Conservation (phyloP, 2,888 invertebrate species). For the Lithophane ornitopus region DNA sequence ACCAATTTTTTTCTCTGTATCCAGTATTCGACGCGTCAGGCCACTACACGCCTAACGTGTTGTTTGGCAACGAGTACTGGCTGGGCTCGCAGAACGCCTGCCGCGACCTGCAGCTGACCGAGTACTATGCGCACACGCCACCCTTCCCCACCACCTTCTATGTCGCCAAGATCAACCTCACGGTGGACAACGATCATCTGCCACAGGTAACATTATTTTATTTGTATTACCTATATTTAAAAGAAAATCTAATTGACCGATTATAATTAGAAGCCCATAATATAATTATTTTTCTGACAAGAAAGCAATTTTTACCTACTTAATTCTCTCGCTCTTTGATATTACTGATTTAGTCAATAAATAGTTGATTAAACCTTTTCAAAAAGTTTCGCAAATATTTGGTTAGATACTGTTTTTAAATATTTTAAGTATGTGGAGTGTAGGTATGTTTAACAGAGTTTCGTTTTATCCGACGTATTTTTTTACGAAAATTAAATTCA, state of each 20-base stretch:
- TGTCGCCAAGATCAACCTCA: slow-evolving; percentile 91
- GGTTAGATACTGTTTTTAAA: neutral
- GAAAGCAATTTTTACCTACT: neutral
- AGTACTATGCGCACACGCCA: slow-evolving; percentile 89
- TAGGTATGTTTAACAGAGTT: neutral
- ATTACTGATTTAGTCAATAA: too few species aligned
- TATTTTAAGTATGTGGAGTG: neutral
- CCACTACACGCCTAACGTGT: slow-evolving; percentile 93
- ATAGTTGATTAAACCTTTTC: neutral
- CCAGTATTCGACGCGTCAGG: slow-evolving; percentile 95
- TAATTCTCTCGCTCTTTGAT: neutral
- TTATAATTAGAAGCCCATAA: neutral
- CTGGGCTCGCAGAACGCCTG: slow-evolving; percentile 94
- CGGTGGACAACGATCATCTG: slow-evolving; percentile 88
- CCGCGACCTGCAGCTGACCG: slow-evolving; percentile 90
- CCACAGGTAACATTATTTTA: slow-evolving; percentile 83
- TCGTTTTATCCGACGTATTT: neutral
- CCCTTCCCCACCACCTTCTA: slow-evolving; percentile 92
- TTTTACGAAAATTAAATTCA: neutral
- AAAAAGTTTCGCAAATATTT: neutral
- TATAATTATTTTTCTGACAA: neutral
- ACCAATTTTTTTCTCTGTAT: slow-evolving; percentile 59
- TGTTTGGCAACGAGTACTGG: slow-evolving; percentile 96
- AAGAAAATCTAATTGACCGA: too few species aligned
- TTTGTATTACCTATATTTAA: neutral